Evolutionary conservation across 2,888 invertebrate genomes (phyloP), one percentile per base, ranked within the genome.

Genomic region (Syrphus vitripennis): DNA sequence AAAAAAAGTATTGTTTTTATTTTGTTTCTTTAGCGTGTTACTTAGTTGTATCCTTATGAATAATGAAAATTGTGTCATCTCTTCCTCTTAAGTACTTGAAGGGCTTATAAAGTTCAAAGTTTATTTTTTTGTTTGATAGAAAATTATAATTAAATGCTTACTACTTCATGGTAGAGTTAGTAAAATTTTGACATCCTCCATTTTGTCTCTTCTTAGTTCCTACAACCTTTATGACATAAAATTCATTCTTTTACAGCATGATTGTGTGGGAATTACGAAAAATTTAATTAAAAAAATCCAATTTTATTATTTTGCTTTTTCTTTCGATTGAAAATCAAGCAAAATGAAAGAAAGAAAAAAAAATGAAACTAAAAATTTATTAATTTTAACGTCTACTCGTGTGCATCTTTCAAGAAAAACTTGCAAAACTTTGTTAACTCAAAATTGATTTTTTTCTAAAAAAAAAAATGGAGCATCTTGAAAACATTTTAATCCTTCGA

Each of bases 201-300:
- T 50, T 57, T 72, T 50, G 53, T 21, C 10, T 50, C 34, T 31
- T 67, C 48, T 19, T 31, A 34, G 48, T 31, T 67, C 48, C 12
- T 31, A 34, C 21, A 16, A 74, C 69, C 40, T 80, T 80, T 80
- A 69, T 80, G 80, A 61, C 74, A 74, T 53, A 74, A 74, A 80
- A 31, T 31, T 65, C 19, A 19, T 61, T 69, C 26, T 12, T 7
- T 26, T 50, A 24, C 26, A 24, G 26, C 24, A 16, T 3, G 14
- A 61, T 14, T 24, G 34, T 16, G 21, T 6, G 12, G 10, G 19
- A 34, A 45, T 29, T 67, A 14, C 9, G 9, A 24, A 37, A 29
- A 65, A 53, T 53, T 55, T 67, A 76, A 82, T 82, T 82, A 82
- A 82, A 76, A 75, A 70, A 45, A 26, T 48, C 55, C 81, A 48